A percentile compares a stretch with the other conserved stretches of the same genome.
phyloP scores from a whole-genome alignment of 2,113 vertebrate species.

The Halichoerus grypus region DNA sequence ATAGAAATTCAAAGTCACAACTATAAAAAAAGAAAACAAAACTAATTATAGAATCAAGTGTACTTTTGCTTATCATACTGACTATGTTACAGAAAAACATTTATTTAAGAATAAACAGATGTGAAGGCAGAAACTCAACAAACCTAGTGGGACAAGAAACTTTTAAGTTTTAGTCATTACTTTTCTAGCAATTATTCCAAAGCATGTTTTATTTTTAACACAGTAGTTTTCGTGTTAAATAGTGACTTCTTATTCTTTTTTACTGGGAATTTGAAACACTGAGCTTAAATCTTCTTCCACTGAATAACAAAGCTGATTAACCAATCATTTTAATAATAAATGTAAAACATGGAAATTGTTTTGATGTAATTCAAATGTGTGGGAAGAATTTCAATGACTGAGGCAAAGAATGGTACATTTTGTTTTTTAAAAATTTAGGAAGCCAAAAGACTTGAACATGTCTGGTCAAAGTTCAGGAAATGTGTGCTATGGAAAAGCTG shows the following conservation, averaged over 20 bases:
- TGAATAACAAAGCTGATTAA: neutral
- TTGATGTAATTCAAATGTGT: neutral
- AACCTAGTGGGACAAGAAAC: neutral
- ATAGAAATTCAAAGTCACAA: neutral
- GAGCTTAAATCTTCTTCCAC: neutral
- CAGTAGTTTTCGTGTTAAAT: neutral
- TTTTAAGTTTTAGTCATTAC: neutral
- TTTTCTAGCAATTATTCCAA: neutral
- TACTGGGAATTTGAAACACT: neutral
- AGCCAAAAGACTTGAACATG: neutral
- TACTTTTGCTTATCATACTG: neutral
- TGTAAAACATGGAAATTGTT: neutral
- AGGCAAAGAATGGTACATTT: neutral
- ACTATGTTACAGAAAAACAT: neutral
- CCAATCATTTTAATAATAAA: neutral
- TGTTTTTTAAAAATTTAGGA: neutral
- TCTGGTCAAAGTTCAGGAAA: neutral
- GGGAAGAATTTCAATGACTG: neutral
- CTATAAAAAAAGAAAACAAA: neutral
- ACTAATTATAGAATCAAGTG: neutral
- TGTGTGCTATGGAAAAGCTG: neutral
- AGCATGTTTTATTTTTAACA: neutral
- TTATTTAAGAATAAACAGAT: conserved; percentile 4
- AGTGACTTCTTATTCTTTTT: neutral
- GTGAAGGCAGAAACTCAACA: neutral